Conservation (phyloP, 2,113 vertebrate species). For the Catharus minimus region DNA sequence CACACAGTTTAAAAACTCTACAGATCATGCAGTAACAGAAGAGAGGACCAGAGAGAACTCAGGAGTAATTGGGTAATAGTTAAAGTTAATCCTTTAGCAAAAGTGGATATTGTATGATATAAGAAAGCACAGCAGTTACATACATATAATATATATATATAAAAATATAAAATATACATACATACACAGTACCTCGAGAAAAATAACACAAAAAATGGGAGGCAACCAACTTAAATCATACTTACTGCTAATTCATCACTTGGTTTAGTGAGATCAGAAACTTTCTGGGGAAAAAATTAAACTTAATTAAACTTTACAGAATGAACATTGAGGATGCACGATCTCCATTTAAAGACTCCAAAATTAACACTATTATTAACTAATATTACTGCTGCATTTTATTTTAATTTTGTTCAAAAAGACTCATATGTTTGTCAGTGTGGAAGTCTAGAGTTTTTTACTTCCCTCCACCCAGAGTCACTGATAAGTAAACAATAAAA, state of each 20-base stretch:
- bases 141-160: not conserved
- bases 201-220: not conserved
- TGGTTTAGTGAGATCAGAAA: not conserved
- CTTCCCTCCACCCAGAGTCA: not conserved
- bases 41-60: not conserved
- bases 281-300: not conserved
- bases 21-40: not conserved
- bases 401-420: not conserved
- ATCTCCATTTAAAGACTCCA: not conserved
- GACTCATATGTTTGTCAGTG: rapidly evolving
- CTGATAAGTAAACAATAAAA: not conserved
- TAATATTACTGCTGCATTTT: not conserved
- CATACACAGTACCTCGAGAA: not conserved
- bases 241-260: not conserved
- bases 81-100: not conserved
- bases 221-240: not conserved
- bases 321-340: not conserved
- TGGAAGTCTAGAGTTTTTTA: not conserved
- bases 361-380: not conserved
- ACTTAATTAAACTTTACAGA: not conserved
- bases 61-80: not conserved
- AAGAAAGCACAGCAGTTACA: not conserved
- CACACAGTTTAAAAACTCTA: not conserved
- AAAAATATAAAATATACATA: too few species aligned
- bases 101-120: not conserved